These are phyloP conservation scores for Garra rufa DNA, from an alignment of 2,113 vertebrate genomes.

Conservation along the genomic window DNA sequence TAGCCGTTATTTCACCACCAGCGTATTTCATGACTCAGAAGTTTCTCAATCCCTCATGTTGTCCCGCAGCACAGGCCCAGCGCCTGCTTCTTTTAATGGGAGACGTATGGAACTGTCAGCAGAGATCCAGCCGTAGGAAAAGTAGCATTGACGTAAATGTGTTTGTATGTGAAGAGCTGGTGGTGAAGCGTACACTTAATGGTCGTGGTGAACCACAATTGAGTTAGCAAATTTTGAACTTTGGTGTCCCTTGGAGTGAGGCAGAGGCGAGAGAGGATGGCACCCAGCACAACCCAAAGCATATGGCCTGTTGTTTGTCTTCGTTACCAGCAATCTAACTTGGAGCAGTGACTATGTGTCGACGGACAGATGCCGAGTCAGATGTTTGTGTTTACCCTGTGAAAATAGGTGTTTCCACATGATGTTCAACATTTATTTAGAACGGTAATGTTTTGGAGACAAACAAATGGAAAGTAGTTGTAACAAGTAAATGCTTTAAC, in stretches of 20 bases:
- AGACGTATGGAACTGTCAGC: conserved; percentile 62
- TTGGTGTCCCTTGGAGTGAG: conserved; percentile 64
- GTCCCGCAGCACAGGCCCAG: background rate
- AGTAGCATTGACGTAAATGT: conserved; percentile 58
- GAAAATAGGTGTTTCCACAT: conserved; percentile 32
- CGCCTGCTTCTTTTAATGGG: conserved; percentile 6
- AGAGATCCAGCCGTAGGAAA: conserved; percentile 35
- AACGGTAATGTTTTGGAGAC: background rate
- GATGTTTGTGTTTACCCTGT: conserved; percentile 61
- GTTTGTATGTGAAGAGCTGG: conserved; percentile 58
- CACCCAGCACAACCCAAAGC: conserved; percentile 70
- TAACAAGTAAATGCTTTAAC: conserved; percentile 1
- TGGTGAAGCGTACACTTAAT: conserved; percentile 64
- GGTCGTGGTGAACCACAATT: conserved; percentile 72
- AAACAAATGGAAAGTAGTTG: conserved; percentile 7
- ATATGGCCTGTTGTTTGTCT: conserved; percentile 67
- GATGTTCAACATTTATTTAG: background rate
- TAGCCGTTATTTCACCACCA: conserved; percentile 10
- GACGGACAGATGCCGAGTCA: conserved; percentile 74
- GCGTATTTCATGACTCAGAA: conserved; percentile 4
- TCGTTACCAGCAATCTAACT: conserved; percentile 33
- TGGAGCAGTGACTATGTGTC: conserved; percentile 66
- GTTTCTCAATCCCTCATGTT: conserved; percentile 21
- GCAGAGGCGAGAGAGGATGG: conserved; percentile 62
- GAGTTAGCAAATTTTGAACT: conserved; percentile 69